These are phyloP conservation scores for Malurus splendens DNA, from an alignment of 2,797 vertebrate species.

Conservation along the genomic window DNA sequence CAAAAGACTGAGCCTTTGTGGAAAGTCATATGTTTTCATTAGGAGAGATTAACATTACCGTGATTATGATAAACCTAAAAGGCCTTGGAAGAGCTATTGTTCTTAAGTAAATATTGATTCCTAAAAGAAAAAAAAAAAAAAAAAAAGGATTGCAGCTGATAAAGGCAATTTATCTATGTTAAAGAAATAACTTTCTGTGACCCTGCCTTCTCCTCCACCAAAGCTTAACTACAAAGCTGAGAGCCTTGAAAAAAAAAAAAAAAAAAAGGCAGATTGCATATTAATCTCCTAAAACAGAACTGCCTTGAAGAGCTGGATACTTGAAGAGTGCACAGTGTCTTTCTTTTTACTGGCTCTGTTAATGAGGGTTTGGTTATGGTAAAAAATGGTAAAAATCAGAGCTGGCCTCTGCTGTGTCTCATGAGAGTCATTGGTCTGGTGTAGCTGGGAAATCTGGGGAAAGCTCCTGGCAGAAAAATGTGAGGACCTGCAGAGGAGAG, in stretches of 20 bases:
- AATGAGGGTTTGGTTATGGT: not conserved
- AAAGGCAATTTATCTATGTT: no score
- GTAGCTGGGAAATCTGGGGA: not conserved
- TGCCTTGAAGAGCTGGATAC: not conserved
- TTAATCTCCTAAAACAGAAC: not conserved
- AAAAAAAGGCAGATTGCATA: not conserved
- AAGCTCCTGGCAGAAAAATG: not conserved
- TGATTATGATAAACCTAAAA: slow-evolving; percentile 4
- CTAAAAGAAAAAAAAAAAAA: not conserved
- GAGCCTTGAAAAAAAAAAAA: not conserved
- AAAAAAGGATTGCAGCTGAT: no score
- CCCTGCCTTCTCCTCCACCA: no score
- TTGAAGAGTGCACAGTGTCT: not conserved
- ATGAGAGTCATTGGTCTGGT: not conserved
- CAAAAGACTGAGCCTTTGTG: not conserved
- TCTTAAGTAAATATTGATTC: slow-evolving; percentile 10
- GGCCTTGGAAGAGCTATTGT: not conserved
- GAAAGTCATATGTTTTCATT: slow-evolving; percentile 24
- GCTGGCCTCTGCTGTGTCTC: not conserved
- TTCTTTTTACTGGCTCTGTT: not conserved
- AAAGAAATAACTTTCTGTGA: no score
- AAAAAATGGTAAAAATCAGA: not conserved
- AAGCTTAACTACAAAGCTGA: no score
- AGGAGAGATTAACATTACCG: not conserved
- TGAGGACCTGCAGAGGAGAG: not conserved